These are phyloP conservation scores for Neodiprion pinetum DNA, from an alignment of 1,140 invertebrate species.

Conservation along the genomic window DNA sequence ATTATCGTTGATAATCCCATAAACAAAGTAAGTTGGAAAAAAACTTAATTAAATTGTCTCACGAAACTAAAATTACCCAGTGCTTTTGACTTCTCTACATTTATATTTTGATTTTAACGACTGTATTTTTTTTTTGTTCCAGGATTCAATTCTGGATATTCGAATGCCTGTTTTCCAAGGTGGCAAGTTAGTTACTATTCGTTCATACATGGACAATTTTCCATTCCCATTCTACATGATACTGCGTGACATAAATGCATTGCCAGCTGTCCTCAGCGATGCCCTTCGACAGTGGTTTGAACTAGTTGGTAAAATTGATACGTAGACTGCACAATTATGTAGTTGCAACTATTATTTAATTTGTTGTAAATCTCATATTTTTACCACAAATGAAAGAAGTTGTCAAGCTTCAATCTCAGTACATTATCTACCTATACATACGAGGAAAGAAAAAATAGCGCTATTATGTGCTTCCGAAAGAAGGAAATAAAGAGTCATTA, in stretches of 20 bases:
- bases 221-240: slow-evolving; percentile 99
- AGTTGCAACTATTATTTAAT: too few species aligned
- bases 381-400: too few species aligned
- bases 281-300: slow-evolving; percentile 99
- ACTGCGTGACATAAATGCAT: slow-evolving; percentile 82
- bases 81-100: background rate
- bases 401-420: too few species aligned
- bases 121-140: slow-evolving; percentile 44
- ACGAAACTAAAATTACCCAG: background rate
- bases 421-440: too few species aligned
- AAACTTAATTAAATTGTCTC: slow-evolving; percentile 10
- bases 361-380: too few species aligned
- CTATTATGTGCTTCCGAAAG: too few species aligned
- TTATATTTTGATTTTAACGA: background rate
- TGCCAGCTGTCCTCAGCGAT: slow-evolving; percentile 92
- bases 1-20: slow-evolving; percentile 94
- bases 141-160: slow-evolving; percentile 94
- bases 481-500: too few species aligned
- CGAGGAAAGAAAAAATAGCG: too few species aligned
- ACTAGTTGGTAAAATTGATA: slow-evolving; percentile 77
- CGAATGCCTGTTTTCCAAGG: slow-evolving; percentile 76
- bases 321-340: slow-evolving; percentile 21
- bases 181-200: slow-evolving; percentile 67
- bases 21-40: slow-evolving; percentile 73
- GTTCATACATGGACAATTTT: slow-evolving; percentile 91